Percentiles rank a stretch among this genome's conserved stretches.
phyloP scores from a whole-genome alignment of 1,140 invertebrate genomes.

The Probaryconus sp. region DNA sequence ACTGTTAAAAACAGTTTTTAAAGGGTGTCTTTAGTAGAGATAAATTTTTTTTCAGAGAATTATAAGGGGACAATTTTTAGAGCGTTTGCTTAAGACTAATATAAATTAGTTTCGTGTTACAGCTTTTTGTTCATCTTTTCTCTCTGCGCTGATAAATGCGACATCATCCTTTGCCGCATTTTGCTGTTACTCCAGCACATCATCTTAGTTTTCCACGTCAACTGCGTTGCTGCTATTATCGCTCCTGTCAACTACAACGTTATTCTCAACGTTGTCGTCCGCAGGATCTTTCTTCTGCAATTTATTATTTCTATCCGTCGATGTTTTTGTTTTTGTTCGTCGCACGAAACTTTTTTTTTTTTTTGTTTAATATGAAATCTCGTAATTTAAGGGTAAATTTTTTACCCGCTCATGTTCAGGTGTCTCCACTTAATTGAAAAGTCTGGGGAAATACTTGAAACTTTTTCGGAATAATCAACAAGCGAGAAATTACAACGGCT shows the following conservation, averaged over 20 bases:
- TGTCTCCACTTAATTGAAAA: slow-evolving; percentile 17
- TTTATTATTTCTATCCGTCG: slow-evolving; percentile 38
- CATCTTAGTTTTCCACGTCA: slow-evolving; percentile 43
- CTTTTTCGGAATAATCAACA: too few relatives aligned
- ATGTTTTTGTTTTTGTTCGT: slow-evolving; percentile 12
- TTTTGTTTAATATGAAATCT: slow-evolving; percentile 24
- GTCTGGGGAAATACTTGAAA: too few relatives aligned
- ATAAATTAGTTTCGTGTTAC: slow-evolving; percentile 33
- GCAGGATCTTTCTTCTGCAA: slow-evolving; percentile 34
- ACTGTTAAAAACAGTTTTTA: too few relatives aligned
- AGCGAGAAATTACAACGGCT: too few relatives aligned
- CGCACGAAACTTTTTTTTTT: too few relatives aligned
- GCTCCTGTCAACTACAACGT: slow-evolving; percentile 31
- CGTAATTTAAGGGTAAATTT: slow-evolving; percentile 29
- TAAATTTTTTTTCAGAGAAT: too few relatives aligned
- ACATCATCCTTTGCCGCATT: slow-evolving; percentile 22
- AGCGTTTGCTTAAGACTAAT: slow-evolving; percentile 28
- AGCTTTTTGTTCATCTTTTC: slow-evolving; percentile 22
- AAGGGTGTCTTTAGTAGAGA: background rate
- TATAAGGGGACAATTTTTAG: slow-evolving; percentile 10
- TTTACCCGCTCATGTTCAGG: slow-evolving; percentile 3
- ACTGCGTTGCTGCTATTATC: slow-evolving; percentile 35
- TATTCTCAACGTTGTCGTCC: slow-evolving; percentile 23
- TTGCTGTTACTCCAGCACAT: slow-evolving; percentile 25
- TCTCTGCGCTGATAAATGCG: slow-evolving; percentile 35